Base-by-base conservation (phyloP, 1,140 invertebrate genomes). In the Dermatophagoides farinae region DNA sequence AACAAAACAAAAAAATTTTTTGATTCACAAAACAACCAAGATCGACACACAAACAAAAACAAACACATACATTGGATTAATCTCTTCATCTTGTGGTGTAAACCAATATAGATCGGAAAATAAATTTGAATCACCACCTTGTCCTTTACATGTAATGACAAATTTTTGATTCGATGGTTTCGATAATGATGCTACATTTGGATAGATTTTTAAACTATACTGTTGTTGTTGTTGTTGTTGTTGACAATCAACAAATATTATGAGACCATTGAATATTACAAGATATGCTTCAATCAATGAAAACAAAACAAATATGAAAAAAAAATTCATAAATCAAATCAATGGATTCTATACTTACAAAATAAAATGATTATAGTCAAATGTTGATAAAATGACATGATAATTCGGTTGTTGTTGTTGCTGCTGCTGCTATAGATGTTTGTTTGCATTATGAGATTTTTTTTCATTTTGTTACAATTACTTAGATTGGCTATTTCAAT, bases 21-120 rank as follows among this genome's bases (percentile, higher is more conserved):
- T 14, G n/a, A n/a, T n/a, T n/a, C n/a, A n/a, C 31, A 23, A 18
- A 41, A 20, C 20, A 62, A 64, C 12, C 22, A n/a, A 20, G 11
- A 0, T 58, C 6, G n/a, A n/a, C n/a, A n/a, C n/a, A n/a, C n/a
- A 16, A 50, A 57, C 14, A 16, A 31, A 40, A 22, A 11, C 6
- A 1, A 23, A 20, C 14, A 10, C 14, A 8, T 54, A 58, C 40
- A 40, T n/a, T 61, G 41, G 61, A 50, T 9, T 54, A 11, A 61
- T 38, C 16, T 61, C 62, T 59, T 65, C 59, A 18, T 66, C 66
- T 55, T 71, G 66, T 31, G 71, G 70, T 43, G 66, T 69, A 25
- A 66, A 66, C 72, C 72, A 73, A 49, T 64, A 65, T 61, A 73
- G 68, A 44, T 72, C 65, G 25, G 68, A 67, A 52, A 73, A 68